Percentiles rank a stretch among this genome's conserved stretches.
Evolutionary conservation across 2,797 vertebrate genomes (phyloP).

Genomic region (Brachymystax lenok): DNA sequence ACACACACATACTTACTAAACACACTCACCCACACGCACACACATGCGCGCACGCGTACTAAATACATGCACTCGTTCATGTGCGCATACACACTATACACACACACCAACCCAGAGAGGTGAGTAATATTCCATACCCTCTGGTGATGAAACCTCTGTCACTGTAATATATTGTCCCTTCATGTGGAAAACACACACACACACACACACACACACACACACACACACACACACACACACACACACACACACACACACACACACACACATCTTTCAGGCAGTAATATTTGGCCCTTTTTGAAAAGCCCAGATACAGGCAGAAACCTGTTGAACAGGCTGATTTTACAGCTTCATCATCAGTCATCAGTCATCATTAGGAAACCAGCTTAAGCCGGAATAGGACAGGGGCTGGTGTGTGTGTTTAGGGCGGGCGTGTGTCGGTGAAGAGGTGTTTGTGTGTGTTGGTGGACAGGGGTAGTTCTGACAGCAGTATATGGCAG

Average conservation of each 20-base stretch:
- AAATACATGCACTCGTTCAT: slow-evolving; percentile 29
- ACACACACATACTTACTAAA: slow-evolving; percentile 42
- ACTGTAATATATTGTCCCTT: slow-evolving; percentile 67
- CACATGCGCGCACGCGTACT: slow-evolving; percentile 12
- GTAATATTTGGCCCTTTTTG: slow-evolving; percentile 53
- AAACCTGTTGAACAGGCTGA: slow-evolving; percentile 68
- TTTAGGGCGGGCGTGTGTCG: slow-evolving; percentile 20
- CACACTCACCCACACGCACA: slow-evolving; percentile 11
- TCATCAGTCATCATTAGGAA: slow-evolving; percentile 61
- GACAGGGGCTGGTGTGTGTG: slow-evolving; percentile 28
- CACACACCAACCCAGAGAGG: slow-evolving; percentile 26
- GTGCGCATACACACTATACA: slow-evolving; percentile 17
- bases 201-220: slow-evolving; percentile 2
- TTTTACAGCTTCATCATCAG: slow-evolving; percentile 52
- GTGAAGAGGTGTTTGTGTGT: slow-evolving; percentile 27
- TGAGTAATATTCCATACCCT: slow-evolving; percentile 64
- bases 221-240: background rate
- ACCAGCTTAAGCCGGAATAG: slow-evolving; percentile 63
- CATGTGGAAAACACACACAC: slow-evolving; percentile 35
- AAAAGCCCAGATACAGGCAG: slow-evolving; percentile 66
- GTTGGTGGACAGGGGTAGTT: slow-evolving; percentile 9
- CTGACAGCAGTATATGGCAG: background rate
- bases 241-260: background rate
- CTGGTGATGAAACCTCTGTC: slow-evolving; percentile 69
- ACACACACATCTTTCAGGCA: background rate